Evolutionary conservation across 1,140 invertebrate genomes (phyloP), one percentile per base, ranked within the genome.

Genomic region (Mya arenaria): DNA sequence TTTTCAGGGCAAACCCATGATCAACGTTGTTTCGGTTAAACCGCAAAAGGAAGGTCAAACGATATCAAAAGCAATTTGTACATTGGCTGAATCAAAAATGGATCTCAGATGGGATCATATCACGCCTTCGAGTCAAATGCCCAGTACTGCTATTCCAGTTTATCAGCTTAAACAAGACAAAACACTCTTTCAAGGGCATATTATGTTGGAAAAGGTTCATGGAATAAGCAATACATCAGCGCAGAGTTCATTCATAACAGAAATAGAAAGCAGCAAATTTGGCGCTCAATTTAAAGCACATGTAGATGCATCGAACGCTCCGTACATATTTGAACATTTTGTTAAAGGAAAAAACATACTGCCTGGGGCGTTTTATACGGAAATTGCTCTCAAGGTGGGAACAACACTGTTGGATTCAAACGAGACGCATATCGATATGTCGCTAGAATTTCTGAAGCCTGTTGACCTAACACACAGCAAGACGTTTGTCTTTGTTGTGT

Each of bases 41-140:
- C 19, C 37, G n/a, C 69, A 44, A 39, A 23, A 63, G 10, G 19
- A 58, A 28, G 75, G 85, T 39, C 44, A 60, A 3, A 48, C 73
- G 15, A 56, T 87, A 17, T 15, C 82, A 58, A 32, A 23, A 6
- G 25, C 78, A 32, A 8, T 81, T 3, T 71, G 66, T 62, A 48
- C 56, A 17, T 68, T 86, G 17, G 86, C 86, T 75, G 66, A 79
- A n/a, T 55, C 62, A 15, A 85, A 82, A 3, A 19, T 77, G 0
- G 58, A 83, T 17, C 41, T 80, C 36, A 58, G 60, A 5, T 89
- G 87, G 86, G 41, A 72, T 15, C 39, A 56, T n/a, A 44, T 58
- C 23, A 48, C 65, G 36, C 23, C n/a, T 4, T 5, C 30, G n/a
- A 60, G 34, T 36, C 1, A n/a, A 19, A 5, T 69, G 4, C 56